A percentile compares a stretch with the other conserved stretches of the same genome.
Evolutionary conservation across 2,113 vertebrate genomes (phyloP).

Genomic region (Colius striatus): DNA sequence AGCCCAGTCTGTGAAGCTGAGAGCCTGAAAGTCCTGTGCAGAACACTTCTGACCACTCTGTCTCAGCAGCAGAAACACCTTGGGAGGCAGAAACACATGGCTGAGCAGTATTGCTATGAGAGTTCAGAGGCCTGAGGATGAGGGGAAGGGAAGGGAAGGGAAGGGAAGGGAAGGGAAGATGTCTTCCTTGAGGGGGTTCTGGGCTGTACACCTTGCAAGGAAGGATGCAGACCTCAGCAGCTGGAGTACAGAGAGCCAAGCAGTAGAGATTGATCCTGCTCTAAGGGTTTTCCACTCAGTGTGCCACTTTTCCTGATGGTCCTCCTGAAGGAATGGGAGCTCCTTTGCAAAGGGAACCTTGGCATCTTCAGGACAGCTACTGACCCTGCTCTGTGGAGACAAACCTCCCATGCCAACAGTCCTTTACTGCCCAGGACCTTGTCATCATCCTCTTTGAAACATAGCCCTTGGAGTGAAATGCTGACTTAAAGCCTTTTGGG

Average conservation of each 20-base stretch:
- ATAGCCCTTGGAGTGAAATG: background rate
- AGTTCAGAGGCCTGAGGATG: background rate
- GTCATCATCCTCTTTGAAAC: background rate
- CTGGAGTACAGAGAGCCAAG: background rate
- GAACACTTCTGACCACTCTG: background rate
- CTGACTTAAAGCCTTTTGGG: background rate
- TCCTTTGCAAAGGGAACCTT: background rate
- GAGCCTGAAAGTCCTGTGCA: background rate
- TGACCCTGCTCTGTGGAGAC: background rate
- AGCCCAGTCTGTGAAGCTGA: background rate
- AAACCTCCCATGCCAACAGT: background rate
- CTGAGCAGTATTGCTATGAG: background rate
- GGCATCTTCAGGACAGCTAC: background rate
- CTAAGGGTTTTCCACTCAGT: background rate
- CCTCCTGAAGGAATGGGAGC: background rate
- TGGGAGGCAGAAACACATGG: fast-evolving
- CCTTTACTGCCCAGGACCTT: background rate
- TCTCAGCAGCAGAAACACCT: background rate
- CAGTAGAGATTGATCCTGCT: background rate
- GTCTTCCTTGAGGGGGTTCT: background rate
- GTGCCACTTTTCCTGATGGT: background rate
- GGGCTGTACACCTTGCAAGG: background rate
- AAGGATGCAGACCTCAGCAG: background rate
- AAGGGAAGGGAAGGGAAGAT: no score
- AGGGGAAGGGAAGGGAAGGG: background rate